Evolutionary conservation across 2,113 vertebrate species (phyloP).

Genomic region (Phodopus roborovskii): DNA sequence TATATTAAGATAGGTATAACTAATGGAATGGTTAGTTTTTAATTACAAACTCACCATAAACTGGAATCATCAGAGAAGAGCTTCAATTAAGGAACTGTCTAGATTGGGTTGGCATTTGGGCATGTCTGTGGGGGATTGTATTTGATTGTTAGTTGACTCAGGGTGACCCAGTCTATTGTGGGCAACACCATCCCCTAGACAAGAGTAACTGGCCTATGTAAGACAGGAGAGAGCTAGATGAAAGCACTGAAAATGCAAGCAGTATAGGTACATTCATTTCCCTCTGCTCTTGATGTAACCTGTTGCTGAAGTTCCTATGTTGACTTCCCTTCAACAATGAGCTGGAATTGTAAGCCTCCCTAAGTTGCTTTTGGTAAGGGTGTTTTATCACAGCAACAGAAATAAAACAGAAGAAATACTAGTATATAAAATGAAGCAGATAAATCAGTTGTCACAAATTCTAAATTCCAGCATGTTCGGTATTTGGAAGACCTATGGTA

Average conservation of each 20-base stretch:
- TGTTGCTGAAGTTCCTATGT: too few species aligned
- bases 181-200: background rate
- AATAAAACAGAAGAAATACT: background rate
- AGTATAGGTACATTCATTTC: background rate
- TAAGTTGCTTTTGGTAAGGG: background rate
- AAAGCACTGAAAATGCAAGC: background rate
- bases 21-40: background rate
- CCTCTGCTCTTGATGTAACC: background rate
- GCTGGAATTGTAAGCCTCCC: background rate
- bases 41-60: background rate
- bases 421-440: background rate
- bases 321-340: background rate
- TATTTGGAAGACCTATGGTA: background rate
- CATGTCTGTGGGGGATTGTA: background rate
- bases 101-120: background rate
- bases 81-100: background rate
- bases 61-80: background rate
- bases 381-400: background rate
- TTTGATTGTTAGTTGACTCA: background rate
- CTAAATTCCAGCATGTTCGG: background rate
- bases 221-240: background rate
- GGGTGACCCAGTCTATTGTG: background rate
- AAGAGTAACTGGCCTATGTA: background rate
- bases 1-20: background rate
- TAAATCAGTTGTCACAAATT: background rate